Evolutionary conservation across 2,113 vertebrate species (phyloP), one percentile per base, ranked within the genome.

Genomic region (Sinosuthora webbiana): DNA sequence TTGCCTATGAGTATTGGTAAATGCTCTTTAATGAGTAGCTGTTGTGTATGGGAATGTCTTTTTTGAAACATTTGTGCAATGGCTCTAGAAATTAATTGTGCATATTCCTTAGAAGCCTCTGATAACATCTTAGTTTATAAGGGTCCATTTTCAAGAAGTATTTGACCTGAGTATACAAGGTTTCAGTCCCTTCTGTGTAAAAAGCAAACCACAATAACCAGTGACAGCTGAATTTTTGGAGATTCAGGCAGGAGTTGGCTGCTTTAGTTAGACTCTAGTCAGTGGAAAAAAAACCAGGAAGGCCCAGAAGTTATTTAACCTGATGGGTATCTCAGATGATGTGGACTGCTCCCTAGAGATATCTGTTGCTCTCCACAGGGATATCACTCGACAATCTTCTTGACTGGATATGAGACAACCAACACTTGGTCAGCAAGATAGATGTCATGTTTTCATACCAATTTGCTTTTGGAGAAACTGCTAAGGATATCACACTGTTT

Each of bases 1-100:
- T 86, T 69, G 10, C 50, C n/a, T 68, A 2, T 28, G 14, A 93
- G 12, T 3, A 8, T 35, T 42, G 41, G 11, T 33, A 86, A 70
- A 73, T 50, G 17, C 13, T 41, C 8, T 80, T 90, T 59, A 64
- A 41, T 41, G 30, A 67, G 10, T 63, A 68, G 19, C 68, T 77
- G 20, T 52, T 81, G 8, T 22, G 18, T 15, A 35, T 0, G 0
- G 11, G 25, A 83, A 59, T 80, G 14, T 68, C 24, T n/a, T 63
- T 63, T 79, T 39, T 83, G 25, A 69, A 82, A 69, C 28, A 21
- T 69, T 53, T 69, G 4, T 83, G 21, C 50, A 80, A 33, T 0
- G 1, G 13, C 8, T 77, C 22, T 37, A 47, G 25, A 41, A 5
- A 10, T 56, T 57, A 13, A 42, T 56, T 75, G 22, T 12, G 39